A percentile compares a stretch with the other conserved stretches of the same genome.
These are phyloP conservation scores for Heliconius himera DNA, from an alignment of 1,140 invertebrate genomes.

Conservation along the genomic window DNA sequence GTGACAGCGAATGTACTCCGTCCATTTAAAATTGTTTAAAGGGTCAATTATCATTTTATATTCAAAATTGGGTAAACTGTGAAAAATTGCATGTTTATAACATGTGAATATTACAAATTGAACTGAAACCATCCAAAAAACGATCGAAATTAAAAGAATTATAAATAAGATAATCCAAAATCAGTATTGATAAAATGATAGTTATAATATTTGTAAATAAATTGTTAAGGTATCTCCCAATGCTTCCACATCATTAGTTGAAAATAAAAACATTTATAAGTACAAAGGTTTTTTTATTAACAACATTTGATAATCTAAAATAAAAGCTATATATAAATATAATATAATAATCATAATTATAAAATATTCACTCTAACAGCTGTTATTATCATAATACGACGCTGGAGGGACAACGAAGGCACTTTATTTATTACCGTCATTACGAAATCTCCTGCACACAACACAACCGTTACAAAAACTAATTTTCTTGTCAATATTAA, in stretches of 20 bases:
- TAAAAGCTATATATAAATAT: constrained; percentile 23
- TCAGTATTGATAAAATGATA: constrained; percentile 52
- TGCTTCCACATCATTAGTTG: constrained; percentile 51
- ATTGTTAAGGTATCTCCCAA: constrained; percentile 53
- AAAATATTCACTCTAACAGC: constrained; percentile 15
- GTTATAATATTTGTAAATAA: constrained; percentile 46
- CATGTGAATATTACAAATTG: constrained; percentile 20
- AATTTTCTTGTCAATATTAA: constrained; percentile 15
- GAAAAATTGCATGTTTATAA: constrained; percentile 17
- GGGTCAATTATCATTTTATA: constrained; percentile 40
- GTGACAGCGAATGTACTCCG: constrained; percentile 63
- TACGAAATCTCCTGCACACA: background rate
- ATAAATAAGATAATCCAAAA: constrained; percentile 39
- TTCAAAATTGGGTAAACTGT: constrained; percentile 17
- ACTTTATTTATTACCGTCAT: constrained; percentile 8
- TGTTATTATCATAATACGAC: background rate
- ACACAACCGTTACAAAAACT: constrained; percentile 2
- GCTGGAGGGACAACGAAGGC: constrained; percentile 1
- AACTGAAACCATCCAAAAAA: constrained; percentile 33
- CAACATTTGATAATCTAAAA: constrained; percentile 28
- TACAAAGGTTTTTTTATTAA: constrained; percentile 38
- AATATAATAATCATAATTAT: constrained; percentile 8
- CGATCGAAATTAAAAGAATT: constrained; percentile 28
- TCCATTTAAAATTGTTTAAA: constrained; percentile 56
- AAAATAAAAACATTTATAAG: constrained; percentile 48